phyloP scores from a whole-genome alignment of 2,113 vertebrate genomes.

The Tachycineta bicolor region DNA sequence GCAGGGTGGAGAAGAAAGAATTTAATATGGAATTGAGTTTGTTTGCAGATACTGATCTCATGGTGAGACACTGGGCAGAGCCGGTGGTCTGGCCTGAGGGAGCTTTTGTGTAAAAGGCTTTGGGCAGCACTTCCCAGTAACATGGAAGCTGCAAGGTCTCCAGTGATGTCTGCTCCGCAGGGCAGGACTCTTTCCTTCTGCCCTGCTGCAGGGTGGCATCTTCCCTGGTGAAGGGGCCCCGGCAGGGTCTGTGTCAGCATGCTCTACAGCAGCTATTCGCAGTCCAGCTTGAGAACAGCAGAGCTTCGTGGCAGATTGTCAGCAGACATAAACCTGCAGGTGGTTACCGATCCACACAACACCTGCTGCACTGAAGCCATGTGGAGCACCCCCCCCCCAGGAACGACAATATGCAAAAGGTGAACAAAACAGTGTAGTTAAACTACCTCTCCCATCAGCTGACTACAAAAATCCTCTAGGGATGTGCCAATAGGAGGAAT shows the following conservation, averaged over 20 bases:
- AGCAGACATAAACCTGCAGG: neutral
- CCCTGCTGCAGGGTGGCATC: fast-evolving
- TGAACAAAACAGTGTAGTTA: fast-evolving
- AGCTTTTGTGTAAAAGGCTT: fast-evolving
- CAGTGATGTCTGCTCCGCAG: fast-evolving
- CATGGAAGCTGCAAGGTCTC: fast-evolving
- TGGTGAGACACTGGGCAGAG: fast-evolving
- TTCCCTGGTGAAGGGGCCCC: neutral
- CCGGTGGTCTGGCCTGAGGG: neutral
- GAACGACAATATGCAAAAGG: neutral
- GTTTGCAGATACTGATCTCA: neutral
- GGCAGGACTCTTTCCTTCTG: neutral
- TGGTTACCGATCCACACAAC: fast-evolving
- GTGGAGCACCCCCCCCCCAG: neutral
- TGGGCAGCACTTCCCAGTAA: neutral
- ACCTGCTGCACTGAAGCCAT: neutral
- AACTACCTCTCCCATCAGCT: neutral
- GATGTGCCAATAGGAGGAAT: neutral
- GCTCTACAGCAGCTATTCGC: neutral
- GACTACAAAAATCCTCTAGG: neutral
- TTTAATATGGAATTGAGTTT: neutral
- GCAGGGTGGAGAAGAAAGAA: neutral
- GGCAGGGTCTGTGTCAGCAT: neutral
- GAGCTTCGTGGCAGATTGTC: neutral
- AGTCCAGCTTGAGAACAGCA: neutral